Conservation (phyloP, 2,797 vertebrate species). For the Gobio occitaniae region DNA sequence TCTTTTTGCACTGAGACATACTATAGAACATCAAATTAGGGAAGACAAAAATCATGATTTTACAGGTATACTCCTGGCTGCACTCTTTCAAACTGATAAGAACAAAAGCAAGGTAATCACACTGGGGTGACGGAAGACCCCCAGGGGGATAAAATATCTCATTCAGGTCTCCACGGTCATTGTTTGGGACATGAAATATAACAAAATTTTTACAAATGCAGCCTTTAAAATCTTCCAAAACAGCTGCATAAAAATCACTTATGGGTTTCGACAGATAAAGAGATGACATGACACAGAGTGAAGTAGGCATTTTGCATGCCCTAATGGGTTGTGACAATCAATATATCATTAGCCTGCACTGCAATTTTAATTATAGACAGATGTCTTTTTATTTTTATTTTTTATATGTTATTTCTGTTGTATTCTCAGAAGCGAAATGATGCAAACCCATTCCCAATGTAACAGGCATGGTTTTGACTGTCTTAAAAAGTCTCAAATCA, state of each 20-base stretch:
- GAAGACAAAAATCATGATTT: neutral
- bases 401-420: conserved; percentile 2
- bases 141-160: neutral
- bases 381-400: neutral
- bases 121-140: no score
- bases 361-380: conserved; percentile 35
- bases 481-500: neutral
- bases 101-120: no score
- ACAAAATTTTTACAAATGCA: neutral
- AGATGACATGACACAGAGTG: conserved; percentile 25
- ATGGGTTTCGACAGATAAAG: conserved; percentile 6
- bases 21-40: conserved; percentile 46
- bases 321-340: conserved; percentile 44
- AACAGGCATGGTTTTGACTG: neutral
- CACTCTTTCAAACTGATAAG: neutral
- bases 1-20: conserved; percentile 10
- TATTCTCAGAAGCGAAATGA: conserved; percentile 21
- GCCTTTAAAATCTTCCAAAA: conserved; percentile 19
- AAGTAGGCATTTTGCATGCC: neutral
- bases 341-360: conserved; percentile 44
- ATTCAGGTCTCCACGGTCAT: neutral
- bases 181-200: neutral
- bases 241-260: conserved; percentile 6
- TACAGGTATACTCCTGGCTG: conserved; percentile 42
- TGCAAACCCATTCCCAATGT: neutral